Percentiles rank a stretch among this genome's conserved stretches.
Evolutionary conservation across 2,888 invertebrate species (phyloP).

Genomic region (Tinea pellionella): DNA sequence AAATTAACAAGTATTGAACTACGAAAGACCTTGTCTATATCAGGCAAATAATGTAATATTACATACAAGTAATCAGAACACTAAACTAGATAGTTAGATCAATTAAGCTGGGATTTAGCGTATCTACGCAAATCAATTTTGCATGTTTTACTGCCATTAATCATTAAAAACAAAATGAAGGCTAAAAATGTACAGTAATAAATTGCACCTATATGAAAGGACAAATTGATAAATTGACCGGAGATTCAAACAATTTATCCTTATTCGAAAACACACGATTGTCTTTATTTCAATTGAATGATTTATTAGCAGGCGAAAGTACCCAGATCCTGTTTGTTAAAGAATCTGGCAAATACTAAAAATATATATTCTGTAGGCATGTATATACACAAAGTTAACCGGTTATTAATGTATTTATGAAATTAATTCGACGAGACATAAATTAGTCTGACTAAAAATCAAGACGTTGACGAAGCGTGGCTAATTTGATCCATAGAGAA

Average conservation of each 20-base stretch:
- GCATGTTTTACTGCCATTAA: not conserved
- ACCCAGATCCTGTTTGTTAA: slow-evolving; percentile 13
- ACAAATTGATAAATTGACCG: slow-evolving; percentile 10
- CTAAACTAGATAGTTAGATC: not conserved
- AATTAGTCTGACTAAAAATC: not conserved
- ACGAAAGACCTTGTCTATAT: not conserved
- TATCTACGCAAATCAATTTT: not conserved
- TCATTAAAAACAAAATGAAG: not conserved
- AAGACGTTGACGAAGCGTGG: slow-evolving; percentile 7
- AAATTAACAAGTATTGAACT: not conserved
- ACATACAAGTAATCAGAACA: not conserved
- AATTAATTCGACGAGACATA: slow-evolving; percentile 2
- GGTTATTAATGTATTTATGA: not conserved
- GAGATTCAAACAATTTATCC: slow-evolving; percentile 4
- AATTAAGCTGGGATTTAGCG: not conserved
- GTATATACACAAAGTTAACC: not conserved
- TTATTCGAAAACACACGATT: slow-evolving; percentile 1
- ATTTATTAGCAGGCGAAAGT: slow-evolving; percentile 2
- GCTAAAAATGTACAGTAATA: not conserved
- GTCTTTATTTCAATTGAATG: slow-evolving; percentile 11
- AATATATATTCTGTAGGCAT: not conserved
- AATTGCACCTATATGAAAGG: not conserved
- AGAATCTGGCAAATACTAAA: not conserved
- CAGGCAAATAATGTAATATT: not conserved
- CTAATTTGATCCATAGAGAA: slow-evolving; percentile 6